These are phyloP conservation scores for Venusia cambrica DNA, from an alignment of 2,888 invertebrate genomes.

Conservation along the genomic window DNA sequence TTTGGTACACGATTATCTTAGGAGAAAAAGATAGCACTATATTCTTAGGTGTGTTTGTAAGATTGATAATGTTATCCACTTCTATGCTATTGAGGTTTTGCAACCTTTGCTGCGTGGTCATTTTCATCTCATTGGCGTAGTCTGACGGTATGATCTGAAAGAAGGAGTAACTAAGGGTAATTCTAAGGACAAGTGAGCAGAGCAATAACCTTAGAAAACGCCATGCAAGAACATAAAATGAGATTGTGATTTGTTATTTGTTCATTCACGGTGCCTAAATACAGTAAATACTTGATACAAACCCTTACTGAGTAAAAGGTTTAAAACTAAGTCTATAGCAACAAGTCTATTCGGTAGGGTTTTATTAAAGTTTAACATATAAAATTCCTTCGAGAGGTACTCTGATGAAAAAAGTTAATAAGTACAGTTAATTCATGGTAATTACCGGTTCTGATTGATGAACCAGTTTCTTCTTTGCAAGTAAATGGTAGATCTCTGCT, in stretches of 20 bases:
- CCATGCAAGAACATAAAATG: too few relatives aligned
- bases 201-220: too few relatives aligned
- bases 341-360: too few relatives aligned
- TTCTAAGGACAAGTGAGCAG: too few relatives aligned
- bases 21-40: constrained; percentile 66
- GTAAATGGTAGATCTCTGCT: constrained; percentile 61
- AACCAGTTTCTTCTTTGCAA: constrained; percentile 55
- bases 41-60: constrained; percentile 39
- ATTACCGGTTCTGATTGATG: constrained; percentile 51
- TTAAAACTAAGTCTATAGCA: too few relatives aligned
- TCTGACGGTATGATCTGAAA: constrained; percentile 63
- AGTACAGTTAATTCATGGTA: constrained; percentile 2
- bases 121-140: constrained; percentile 62
- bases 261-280: too few relatives aligned
- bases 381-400: too few relatives aligned
- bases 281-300: too few relatives aligned
- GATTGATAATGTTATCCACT: constrained; percentile 51
- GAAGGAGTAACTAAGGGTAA: constrained; percentile 18
- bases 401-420: too few relatives aligned
- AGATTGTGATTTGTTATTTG: too few relatives aligned
- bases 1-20: constrained; percentile 81
- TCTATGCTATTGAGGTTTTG: constrained; percentile 51
- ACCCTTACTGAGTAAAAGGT: too few relatives aligned
- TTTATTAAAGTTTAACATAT: too few relatives aligned
- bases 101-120: constrained; percentile 55